Evolutionary conservation across 2,113 vertebrate genomes (phyloP).

Genomic region (Sinocyclocheilus grahami): DNA sequence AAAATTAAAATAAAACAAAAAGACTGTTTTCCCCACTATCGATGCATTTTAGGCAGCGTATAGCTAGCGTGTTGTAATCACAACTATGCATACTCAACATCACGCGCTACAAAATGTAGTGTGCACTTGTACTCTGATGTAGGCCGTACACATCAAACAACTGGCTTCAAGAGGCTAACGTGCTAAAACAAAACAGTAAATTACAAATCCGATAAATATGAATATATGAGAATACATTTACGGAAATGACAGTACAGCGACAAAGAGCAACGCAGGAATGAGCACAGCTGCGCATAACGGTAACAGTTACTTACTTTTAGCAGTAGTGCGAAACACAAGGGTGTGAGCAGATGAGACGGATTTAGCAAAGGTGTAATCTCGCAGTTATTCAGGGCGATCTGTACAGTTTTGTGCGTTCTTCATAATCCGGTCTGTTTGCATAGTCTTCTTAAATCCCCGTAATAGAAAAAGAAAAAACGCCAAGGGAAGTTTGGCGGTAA

Average conservation of each 20-base stretch:
- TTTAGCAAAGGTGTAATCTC: slow-evolving; percentile 3
- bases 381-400: slow-evolving; percentile 17
- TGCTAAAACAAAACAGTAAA: neutral
- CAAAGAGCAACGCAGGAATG: neutral
- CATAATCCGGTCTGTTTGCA: neutral
- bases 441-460: slow-evolving; percentile 1
- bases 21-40: neutral
- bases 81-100: neutral
- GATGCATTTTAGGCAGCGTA: neutral
- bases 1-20: too few species aligned
- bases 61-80: neutral
- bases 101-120: neutral
- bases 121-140: neutral
- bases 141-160: slow-evolving; percentile 29
- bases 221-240: neutral
- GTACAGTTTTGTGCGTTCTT: neutral
- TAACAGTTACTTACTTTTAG: slow-evolving; percentile 55
- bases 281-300: slow-evolving; percentile 34
- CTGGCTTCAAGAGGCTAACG: neutral
- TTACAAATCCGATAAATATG: neutral
- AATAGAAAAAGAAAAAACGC: neutral
- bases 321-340: slow-evolving; percentile 32
- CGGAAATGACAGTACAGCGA: neutral
- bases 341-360: slow-evolving; percentile 34
- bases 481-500: neutral